phyloP scores from a whole-genome alignment of 2,113 vertebrate genomes.

The Cnemophilus loriae region DNA sequence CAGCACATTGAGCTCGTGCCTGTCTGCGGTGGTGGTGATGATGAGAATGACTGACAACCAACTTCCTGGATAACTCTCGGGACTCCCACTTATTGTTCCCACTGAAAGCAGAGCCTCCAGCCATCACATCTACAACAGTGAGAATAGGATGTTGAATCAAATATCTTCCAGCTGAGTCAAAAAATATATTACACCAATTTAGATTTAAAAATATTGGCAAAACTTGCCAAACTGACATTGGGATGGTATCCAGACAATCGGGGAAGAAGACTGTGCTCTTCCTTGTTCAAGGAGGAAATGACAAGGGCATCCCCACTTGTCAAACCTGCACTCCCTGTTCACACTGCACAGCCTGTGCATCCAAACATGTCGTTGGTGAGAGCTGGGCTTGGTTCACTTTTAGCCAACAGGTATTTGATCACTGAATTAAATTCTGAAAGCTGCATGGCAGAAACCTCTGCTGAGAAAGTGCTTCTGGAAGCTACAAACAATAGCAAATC shows the following conservation, averaged over 20 bases:
- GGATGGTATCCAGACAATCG: background rate
- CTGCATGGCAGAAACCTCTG: background rate
- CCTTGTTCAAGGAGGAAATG: background rate
- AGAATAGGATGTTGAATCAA: background rate
- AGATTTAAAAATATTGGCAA: background rate
- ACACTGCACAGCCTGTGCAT: background rate
- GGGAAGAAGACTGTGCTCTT: background rate
- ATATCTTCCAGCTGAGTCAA: background rate
- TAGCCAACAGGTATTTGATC: background rate
- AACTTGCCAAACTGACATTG: background rate
- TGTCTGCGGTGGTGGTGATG: background rate
- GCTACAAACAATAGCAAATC: background rate
- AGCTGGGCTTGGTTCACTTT: background rate
- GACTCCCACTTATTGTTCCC: background rate
- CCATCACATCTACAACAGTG: background rate
- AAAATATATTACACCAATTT: background rate
- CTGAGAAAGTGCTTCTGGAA: background rate
- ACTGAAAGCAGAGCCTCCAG: background rate
- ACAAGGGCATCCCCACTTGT: background rate
- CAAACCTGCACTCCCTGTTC: background rate
- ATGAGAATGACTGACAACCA: background rate
- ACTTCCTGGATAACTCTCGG: background rate
- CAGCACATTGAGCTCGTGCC: background rate
- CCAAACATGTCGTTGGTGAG: background rate
- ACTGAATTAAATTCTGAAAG: background rate